These are phyloP conservation scores for Dysidea cf. avara DNA, from an alignment of 37 sponge, comb jelly and placozoan genomes.

Conservation along the genomic window DNA sequence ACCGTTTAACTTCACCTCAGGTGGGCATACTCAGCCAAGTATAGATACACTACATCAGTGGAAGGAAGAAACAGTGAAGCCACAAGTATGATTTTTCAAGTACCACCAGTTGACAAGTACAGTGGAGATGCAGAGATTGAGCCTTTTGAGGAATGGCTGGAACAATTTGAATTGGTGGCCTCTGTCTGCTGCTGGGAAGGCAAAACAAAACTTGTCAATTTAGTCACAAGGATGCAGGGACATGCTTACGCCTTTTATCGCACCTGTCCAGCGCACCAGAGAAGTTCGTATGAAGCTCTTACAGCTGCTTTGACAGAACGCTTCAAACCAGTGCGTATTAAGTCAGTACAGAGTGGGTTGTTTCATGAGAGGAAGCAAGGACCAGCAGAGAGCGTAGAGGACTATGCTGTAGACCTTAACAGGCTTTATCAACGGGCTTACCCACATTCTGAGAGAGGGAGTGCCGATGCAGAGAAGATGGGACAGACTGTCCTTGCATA, in stretches of 20 bases:
- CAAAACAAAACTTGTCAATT: conserved; percentile 43
- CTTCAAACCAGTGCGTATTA: conserved; percentile 42
- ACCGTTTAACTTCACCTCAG: no score
- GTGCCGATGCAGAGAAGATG: conserved; percentile 42
- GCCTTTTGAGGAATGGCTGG: conserved; percentile 47
- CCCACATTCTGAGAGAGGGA: neutral
- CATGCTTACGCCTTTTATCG: conserved; percentile 56
- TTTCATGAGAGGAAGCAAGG: conserved; percentile 48
- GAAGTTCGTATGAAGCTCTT: conserved; percentile 23
- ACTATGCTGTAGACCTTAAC: conserved; percentile 42
- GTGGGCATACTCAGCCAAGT: no score
- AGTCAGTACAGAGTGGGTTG: no score
- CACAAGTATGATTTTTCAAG: neutral
- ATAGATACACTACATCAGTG: no score
- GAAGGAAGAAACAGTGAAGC: no score
- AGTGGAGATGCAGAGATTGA: conserved; percentile 41
- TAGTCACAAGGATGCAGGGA: conserved; percentile 34
- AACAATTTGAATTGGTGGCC: conserved; percentile 54
- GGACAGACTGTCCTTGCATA: conserved; percentile 39
- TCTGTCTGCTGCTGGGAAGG: conserved; percentile 3
- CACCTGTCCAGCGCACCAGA: conserved; percentile 33
- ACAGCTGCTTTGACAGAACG: conserved; percentile 37
- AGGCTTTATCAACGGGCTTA: conserved; percentile 43
- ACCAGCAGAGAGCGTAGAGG: conserved; percentile 30
- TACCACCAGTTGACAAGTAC: conserved; percentile 47